Conservation (phyloP, 2,888 invertebrate species). For the Melikaiella ostensackeni region DNA sequence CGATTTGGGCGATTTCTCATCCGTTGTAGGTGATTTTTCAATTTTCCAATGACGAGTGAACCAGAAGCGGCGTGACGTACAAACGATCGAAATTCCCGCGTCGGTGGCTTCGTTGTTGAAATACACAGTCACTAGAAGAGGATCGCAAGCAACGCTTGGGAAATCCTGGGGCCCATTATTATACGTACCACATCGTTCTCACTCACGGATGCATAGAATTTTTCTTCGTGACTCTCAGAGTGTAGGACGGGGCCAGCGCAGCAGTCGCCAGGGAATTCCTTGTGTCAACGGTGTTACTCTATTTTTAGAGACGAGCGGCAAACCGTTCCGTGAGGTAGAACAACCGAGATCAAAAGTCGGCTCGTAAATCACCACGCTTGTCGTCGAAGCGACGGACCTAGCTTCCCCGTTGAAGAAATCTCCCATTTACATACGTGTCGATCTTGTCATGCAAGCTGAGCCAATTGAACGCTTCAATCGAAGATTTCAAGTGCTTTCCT, state of each 20-base stretch:
- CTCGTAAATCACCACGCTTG: constrained; percentile 38
- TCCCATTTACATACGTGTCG: constrained; percentile 34
- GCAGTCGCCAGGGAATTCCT: constrained; percentile 32
- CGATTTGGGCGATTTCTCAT: constrained; percentile 34
- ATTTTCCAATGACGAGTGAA: constrained; percentile 34
- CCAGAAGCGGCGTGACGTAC: constrained; percentile 30
- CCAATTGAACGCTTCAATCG: constrained; percentile 36
- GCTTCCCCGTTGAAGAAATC: constrained; percentile 17
- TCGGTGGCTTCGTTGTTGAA: constrained; percentile 32
- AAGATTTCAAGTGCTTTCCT: constrained; percentile 15
- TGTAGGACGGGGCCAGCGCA: background rate
- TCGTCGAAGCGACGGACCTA: constrained; percentile 32
- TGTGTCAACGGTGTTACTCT: constrained; percentile 32
- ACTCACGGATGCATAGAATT: constrained; percentile 38
- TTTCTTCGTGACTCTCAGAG: constrained; percentile 37
- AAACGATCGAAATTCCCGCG: constrained; percentile 34
- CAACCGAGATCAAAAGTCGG: constrained; percentile 35
- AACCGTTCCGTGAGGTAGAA: constrained; percentile 34
- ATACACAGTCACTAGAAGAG: background rate
- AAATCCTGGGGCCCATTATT: constrained; percentile 33
- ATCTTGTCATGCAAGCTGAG: constrained; percentile 34
- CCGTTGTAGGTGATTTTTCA: constrained; percentile 34
- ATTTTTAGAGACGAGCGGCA: constrained; percentile 26
- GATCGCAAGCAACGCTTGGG: constrained; percentile 35
- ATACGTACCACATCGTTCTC: constrained; percentile 32